A percentile compares a stretch with the other conserved stretches of the same genome.
These are phyloP conservation scores for Cyprinodon variegatus DNA, from an alignment of 2,113 vertebrate species.

Conservation along the genomic window DNA sequence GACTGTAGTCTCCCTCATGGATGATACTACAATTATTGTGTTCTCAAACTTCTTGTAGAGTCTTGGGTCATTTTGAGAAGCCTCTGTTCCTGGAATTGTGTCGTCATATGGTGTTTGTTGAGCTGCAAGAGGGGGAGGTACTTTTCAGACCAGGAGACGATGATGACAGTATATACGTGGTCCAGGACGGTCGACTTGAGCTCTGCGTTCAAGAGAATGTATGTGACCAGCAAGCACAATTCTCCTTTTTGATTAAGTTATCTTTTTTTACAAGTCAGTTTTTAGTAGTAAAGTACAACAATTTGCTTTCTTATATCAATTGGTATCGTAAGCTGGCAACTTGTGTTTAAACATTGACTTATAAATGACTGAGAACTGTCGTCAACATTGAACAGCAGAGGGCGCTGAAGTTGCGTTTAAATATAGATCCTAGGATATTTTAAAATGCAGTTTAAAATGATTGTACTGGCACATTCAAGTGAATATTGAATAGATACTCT, in stretches of 20 bases:
- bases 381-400: conserved; percentile 8
- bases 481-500: neutral
- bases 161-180: conserved; percentile 94
- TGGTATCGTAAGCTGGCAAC: neutral
- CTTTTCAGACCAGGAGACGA: conserved; percentile 89
- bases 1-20: neutral
- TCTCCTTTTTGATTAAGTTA: neutral
- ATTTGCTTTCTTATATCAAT: neutral
- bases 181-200: conserved; percentile 93
- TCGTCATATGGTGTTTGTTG: conserved; percentile 95
- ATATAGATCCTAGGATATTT: neutral
- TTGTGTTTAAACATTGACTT: neutral
- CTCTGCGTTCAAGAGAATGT: conserved; percentile 90
- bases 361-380: neutral
- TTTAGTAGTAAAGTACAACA: neutral
- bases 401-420: neutral
- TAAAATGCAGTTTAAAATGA: neutral
- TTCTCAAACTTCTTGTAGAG: conserved; percentile 76
- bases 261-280: neutral
- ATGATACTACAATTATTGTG: neutral
- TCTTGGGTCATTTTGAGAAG: conserved; percentile 97
- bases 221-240: conserved; percentile 46
- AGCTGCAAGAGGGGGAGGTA: conserved; percentile 90
- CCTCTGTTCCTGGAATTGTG: conserved; percentile 95
- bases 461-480: neutral